phyloP scores from a whole-genome alignment of 2,888 invertebrate genomes.

The Amblyjoppa fuscipennis region DNA sequence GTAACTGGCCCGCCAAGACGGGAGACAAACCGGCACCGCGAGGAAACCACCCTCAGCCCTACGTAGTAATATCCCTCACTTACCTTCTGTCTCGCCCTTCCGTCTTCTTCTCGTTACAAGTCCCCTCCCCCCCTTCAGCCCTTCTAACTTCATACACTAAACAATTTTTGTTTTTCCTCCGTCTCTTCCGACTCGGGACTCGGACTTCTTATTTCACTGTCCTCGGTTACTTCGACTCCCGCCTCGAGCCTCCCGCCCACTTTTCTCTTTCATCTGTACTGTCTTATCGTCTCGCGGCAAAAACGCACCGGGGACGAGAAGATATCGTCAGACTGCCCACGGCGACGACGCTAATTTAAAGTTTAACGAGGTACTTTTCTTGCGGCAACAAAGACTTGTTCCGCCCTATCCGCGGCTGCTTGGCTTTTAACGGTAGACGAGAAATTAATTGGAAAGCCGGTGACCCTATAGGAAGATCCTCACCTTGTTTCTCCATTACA shows the following conservation, averaged over 20 bases:
- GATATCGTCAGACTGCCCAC: constrained; percentile 62
- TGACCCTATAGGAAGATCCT: constrained; percentile 51
- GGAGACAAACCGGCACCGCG: constrained; percentile 11
- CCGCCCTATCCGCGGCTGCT: not conserved
- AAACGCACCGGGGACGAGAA: constrained; percentile 61
- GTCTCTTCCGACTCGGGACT: constrained; percentile 52
- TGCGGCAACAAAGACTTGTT: constrained; percentile 19
- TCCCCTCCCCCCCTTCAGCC: constrained; percentile 39
- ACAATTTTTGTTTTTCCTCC: constrained; percentile 58
- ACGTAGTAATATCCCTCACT: constrained; percentile 15
- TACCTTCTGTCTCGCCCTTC: constrained; percentile 19
- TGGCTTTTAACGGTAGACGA: constrained; percentile 46
- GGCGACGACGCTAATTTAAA: constrained; percentile 74
- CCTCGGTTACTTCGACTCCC: constrained; percentile 30
- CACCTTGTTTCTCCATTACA: constrained; percentile 44
- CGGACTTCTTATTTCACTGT: constrained; percentile 60
- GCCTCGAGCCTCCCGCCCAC: not conserved
- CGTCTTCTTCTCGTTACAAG: constrained; percentile 35
- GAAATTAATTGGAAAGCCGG: constrained; percentile 71
- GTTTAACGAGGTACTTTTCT: constrained; percentile 73
- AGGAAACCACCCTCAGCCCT: not conserved
- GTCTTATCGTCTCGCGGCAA: constrained; percentile 12
- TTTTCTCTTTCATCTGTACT: constrained; percentile 16
- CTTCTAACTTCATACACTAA: constrained; percentile 34
- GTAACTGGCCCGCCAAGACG: constrained; percentile 48